These are phyloP conservation scores for Willowsia nigromaculata DNA, from an alignment of 2,888 invertebrate species.

Conservation along the genomic window DNA sequence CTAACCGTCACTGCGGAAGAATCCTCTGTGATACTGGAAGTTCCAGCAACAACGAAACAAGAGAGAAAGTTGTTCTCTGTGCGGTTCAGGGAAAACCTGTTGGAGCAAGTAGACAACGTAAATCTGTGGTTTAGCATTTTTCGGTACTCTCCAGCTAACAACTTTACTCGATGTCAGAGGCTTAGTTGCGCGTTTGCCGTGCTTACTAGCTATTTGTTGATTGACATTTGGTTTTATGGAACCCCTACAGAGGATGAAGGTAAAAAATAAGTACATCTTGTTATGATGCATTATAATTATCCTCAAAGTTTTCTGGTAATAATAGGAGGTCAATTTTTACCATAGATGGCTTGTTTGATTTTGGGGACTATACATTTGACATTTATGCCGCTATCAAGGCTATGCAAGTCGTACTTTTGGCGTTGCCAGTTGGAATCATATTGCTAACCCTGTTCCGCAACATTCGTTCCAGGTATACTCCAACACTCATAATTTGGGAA, in stretches of 20 bases:
- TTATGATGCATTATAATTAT: too few relatives aligned
- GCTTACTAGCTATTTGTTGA: constrained; percentile 77
- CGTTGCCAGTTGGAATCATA: constrained; percentile 61
- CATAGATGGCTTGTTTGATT: constrained; percentile 34
- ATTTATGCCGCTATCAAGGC: background rate
- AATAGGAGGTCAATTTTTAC: background rate
- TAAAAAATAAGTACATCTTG: too few relatives aligned
- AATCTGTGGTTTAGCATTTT: constrained; percentile 80
- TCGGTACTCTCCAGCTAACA: constrained; percentile 79
- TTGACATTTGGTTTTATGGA: constrained; percentile 80
- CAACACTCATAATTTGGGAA: constrained; percentile 74
- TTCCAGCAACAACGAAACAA: constrained; percentile 9
- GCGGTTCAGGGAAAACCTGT: constrained; percentile 67
- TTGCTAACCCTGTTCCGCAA: constrained; percentile 68
- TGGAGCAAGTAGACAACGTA: constrained; percentile 77
- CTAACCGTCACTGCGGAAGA: constrained; percentile 59
- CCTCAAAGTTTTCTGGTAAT: too few relatives aligned
- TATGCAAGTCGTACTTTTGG: constrained; percentile 44
- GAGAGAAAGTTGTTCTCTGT: constrained; percentile 44
- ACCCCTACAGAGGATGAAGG: constrained; percentile 68
- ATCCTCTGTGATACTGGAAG: constrained; percentile 55
- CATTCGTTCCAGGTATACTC: constrained; percentile 49
- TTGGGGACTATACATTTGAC: constrained; percentile 36
- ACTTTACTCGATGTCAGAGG: constrained; percentile 80
- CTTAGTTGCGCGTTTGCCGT: constrained; percentile 79